These are phyloP conservation scores for Drosophila gunungcola DNA, from an alignment of 1,140 invertebrate genomes.

Conservation along the genomic window DNA sequence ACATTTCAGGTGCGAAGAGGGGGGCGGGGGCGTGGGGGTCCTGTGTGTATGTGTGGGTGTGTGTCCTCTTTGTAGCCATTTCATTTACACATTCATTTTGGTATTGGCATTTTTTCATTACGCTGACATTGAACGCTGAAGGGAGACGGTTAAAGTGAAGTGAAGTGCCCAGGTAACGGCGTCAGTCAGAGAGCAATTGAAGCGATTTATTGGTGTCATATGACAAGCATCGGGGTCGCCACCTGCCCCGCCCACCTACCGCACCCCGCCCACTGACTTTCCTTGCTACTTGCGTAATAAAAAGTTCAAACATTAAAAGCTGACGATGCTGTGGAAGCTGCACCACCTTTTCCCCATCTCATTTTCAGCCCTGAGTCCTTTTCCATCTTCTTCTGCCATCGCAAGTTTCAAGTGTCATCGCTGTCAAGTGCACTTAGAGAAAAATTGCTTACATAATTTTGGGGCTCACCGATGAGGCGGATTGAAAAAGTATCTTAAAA, in stretches of 20 bases:
- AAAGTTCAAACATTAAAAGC: slow-evolving; percentile 81
- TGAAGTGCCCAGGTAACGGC: slow-evolving; percentile 55
- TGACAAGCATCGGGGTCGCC: slow-evolving; percentile 68
- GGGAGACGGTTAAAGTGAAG: slow-evolving; percentile 1
- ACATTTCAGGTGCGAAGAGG: slow-evolving; percentile 19
- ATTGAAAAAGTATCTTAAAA: too few species aligned
- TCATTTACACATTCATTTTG: slow-evolving; percentile 80
- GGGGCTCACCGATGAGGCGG: background rate
- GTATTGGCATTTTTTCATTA: slow-evolving; percentile 82
- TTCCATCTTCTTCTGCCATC: slow-evolving; percentile 32
- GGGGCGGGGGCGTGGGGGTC: background rate
- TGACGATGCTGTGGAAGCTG: slow-evolving; percentile 41
- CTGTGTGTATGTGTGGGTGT: background rate
- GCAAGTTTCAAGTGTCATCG: slow-evolving; percentile 70
- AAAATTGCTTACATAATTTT: background rate
- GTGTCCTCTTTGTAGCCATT: slow-evolving; percentile 53
- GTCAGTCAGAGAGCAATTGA: slow-evolving; percentile 83
- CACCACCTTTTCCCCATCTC: slow-evolving; percentile 11
- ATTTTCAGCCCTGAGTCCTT: slow-evolving; percentile 25
- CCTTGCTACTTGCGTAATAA: slow-evolving; percentile 66
- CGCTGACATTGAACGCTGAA: slow-evolving; percentile 62
- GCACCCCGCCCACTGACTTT: background rate
- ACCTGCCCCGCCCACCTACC: background rate
- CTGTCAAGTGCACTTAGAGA: slow-evolving; percentile 30
- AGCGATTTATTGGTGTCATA: slow-evolving; percentile 84